Percentiles rank a stretch among this genome's conserved stretches.
phyloP scores from a whole-genome alignment of 2,113 vertebrate species.

The Campylomormyrus tamandua region DNA sequence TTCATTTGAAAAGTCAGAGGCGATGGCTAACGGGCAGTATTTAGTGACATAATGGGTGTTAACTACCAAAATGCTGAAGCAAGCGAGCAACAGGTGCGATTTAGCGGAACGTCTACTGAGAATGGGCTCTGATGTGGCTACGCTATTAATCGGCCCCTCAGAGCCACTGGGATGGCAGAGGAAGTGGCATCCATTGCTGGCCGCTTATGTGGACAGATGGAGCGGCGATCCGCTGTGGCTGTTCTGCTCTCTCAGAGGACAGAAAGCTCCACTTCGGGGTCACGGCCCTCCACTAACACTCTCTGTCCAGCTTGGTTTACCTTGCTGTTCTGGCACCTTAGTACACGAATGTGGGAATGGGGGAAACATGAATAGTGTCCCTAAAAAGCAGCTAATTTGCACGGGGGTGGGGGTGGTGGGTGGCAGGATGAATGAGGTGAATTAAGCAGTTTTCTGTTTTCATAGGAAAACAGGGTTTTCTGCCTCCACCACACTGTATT shows the following conservation, averaged over 20 bases:
- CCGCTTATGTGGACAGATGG: neutral
- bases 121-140: neutral
- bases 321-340: neutral
- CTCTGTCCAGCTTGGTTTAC: neutral
- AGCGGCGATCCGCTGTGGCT: neutral
- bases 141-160: neutral
- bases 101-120: neutral
- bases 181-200: neutral
- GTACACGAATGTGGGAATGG: neutral
- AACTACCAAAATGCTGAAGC: neutral
- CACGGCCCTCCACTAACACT: neutral
- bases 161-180: neutral
- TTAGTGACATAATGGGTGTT: neutral
- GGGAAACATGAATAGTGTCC: neutral
- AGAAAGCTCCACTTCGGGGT: neutral
- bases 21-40: neutral
- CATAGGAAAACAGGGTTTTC: neutral
- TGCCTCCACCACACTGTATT: conserved; percentile 2
- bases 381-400: conserved; percentile 2
- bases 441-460: conserved; percentile 7
- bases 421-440: neutral
- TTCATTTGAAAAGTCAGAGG: neutral
- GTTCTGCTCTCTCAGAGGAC: neutral
- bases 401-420: neutral
- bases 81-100: neutral